These are phyloP conservation scores for Erinaceus europaeus DNA, from an alignment of 2,113 vertebrate species.

Conservation along the genomic window DNA sequence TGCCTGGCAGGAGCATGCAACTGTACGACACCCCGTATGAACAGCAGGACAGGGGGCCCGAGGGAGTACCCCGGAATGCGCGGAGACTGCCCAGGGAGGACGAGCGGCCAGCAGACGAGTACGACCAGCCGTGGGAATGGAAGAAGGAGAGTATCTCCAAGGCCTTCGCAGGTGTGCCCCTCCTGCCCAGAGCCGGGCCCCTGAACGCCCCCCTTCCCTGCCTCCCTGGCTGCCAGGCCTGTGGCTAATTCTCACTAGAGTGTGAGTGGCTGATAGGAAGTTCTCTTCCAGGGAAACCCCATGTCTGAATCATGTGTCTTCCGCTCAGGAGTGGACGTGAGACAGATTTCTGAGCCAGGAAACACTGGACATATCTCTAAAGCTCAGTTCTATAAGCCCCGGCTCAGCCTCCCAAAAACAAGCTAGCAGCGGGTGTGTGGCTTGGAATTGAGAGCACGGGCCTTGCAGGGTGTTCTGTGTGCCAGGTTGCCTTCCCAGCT, in stretches of 20 bases:
- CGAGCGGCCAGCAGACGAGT: constrained; percentile 93
- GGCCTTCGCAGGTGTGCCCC: constrained; percentile 92
- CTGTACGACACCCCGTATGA: constrained; percentile 93
- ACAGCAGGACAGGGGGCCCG: constrained; percentile 79
- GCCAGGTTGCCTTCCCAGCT: too few relatives aligned
- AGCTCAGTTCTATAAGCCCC: background rate
- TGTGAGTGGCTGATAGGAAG: constrained; percentile 7
- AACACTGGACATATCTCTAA: background rate
- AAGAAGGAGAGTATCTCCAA: constrained; percentile 95
- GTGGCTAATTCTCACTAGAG: background rate
- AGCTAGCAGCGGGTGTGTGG: too few relatives aligned
- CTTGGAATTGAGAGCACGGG: too few relatives aligned
- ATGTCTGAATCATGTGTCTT: too few relatives aligned
- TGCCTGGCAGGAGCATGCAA: constrained; percentile 64
- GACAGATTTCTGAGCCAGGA: background rate
- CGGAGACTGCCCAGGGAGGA: constrained; percentile 89
- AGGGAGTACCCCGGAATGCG: constrained; percentile 58
- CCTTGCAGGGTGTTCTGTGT: too few relatives aligned
- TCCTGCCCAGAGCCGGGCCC: background rate
- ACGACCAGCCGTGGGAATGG: constrained; percentile 98
- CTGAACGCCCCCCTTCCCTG: background rate
- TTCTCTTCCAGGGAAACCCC: background rate
- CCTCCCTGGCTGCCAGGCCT: background rate
- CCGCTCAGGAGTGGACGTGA: too few relatives aligned
- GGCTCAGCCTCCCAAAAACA: too few relatives aligned